Evolutionary conservation across 2,888 invertebrate species (phyloP).

Genomic region (Drosophila dives): DNA sequence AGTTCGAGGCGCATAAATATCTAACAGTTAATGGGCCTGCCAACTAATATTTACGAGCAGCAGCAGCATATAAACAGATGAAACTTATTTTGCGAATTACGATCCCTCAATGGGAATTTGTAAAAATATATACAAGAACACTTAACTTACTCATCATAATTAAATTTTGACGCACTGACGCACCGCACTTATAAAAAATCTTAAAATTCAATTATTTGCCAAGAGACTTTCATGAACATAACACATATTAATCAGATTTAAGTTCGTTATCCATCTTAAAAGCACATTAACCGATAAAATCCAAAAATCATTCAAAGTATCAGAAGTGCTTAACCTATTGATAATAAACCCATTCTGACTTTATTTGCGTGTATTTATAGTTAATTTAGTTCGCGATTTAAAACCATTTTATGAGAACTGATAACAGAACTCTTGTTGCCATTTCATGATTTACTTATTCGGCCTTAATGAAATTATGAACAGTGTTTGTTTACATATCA

Average conservation of each 20-base stretch:
- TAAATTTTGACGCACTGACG: background rate
- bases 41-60: constrained; percentile 26
- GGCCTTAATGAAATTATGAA: constrained; percentile 4
- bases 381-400: background rate
- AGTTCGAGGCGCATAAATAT: constrained; percentile 36
- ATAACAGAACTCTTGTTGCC: background rate
- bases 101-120: background rate
- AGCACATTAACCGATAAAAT: background rate
- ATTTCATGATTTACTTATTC: background rate
- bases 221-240: background rate
- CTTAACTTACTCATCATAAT: background rate
- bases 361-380: background rate
- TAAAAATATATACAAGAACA: background rate
- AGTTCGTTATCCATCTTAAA: background rate
- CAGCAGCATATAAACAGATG: background rate
- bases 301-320: background rate
- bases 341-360: background rate
- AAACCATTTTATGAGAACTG: background rate
- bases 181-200: background rate
- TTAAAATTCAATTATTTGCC: background rate
- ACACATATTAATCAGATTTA: background rate
- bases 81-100: background rate
- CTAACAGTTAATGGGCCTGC: constrained; percentile 22
- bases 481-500: constrained; percentile 22
- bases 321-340: too few species aligned